These are phyloP conservation scores for Synergus gifuensis DNA, from an alignment of 2,888 invertebrate genomes.

Conservation along the genomic window DNA sequence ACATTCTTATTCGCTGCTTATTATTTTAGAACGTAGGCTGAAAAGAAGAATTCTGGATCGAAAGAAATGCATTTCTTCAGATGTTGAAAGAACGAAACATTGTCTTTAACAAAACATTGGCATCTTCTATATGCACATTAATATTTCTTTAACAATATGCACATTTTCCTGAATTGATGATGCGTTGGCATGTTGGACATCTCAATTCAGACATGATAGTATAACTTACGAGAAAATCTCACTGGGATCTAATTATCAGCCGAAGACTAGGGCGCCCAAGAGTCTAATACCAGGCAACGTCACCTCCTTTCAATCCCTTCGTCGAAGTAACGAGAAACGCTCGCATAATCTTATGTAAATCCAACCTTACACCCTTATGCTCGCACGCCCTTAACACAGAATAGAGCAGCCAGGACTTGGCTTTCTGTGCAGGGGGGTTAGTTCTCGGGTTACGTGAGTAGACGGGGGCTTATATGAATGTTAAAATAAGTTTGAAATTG, in stretches of 20 bases:
- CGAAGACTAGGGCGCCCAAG: conserved; percentile 67
- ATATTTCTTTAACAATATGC: no score
- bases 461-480: conserved; percentile 77
- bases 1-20: no score
- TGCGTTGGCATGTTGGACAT: not conserved
- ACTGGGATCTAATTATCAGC: conserved; percentile 71
- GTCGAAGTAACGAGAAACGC: conserved; percentile 54
- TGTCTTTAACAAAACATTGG: no score
- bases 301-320: conserved; percentile 51
- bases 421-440: conserved; percentile 50
- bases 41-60: no score
- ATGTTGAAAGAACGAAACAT: no score
- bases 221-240: conserved; percentile 37
- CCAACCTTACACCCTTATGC: conserved; percentile 69
- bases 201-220: not conserved
- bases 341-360: conserved; percentile 76
- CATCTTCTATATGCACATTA: no score
- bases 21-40: no score
- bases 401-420: conserved; percentile 28
- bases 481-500: conserved; percentile 78
- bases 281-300: conserved; percentile 55
- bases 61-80: no score
- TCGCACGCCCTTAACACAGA: conserved; percentile 61
- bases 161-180: no score
- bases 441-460: conserved; percentile 65